These are phyloP conservation scores for Tenebrosternarchus preto DNA, from an alignment of 2,113 vertebrate genomes.

Conservation along the genomic window DNA sequence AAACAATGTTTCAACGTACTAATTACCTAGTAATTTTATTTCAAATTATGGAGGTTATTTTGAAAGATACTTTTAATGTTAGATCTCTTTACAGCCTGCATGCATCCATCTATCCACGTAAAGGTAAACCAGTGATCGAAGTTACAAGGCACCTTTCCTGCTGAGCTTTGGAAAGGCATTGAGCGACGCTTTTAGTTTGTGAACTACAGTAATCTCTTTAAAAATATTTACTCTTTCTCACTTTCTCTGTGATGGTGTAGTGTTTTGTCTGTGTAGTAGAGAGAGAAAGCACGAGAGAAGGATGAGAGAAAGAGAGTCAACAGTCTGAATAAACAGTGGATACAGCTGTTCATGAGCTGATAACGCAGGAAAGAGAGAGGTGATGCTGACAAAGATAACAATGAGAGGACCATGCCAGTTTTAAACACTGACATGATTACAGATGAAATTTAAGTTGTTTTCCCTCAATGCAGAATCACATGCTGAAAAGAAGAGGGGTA, in stretches of 20 bases:
- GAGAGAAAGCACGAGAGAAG: slow-evolving; percentile 45
- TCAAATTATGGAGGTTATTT: slow-evolving; percentile 70
- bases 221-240: slow-evolving; percentile 56
- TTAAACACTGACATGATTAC: slow-evolving; percentile 29
- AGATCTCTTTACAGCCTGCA: slow-evolving; percentile 42
- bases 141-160: not conserved
- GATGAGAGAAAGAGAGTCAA: slow-evolving; percentile 69
- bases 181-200: slow-evolving; percentile 20
- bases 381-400: slow-evolving; percentile 54
- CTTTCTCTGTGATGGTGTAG: slow-evolving; percentile 49
- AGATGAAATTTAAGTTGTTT: slow-evolving; percentile 12
- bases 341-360: slow-evolving; percentile 77
- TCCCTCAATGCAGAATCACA: slow-evolving; percentile 46
- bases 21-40: slow-evolving; percentile 75
- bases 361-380: slow-evolving; percentile 69
- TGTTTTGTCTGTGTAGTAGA: slow-evolving; percentile 55
- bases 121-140: not conserved
- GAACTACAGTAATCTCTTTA: slow-evolving; percentile 53
- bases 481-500: slow-evolving; percentile 48
- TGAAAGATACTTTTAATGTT: slow-evolving; percentile 1
- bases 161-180: not conserved
- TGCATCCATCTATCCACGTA: slow-evolving; percentile 48
- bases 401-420: slow-evolving; percentile 28
- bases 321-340: slow-evolving; percentile 79
- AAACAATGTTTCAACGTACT: slow-evolving; percentile 61